A percentile compares a stretch with the other conserved stretches of the same genome.
Evolutionary conservation across 2,113 vertebrate species (phyloP).

Genomic region (Cavia aperea): DNA sequence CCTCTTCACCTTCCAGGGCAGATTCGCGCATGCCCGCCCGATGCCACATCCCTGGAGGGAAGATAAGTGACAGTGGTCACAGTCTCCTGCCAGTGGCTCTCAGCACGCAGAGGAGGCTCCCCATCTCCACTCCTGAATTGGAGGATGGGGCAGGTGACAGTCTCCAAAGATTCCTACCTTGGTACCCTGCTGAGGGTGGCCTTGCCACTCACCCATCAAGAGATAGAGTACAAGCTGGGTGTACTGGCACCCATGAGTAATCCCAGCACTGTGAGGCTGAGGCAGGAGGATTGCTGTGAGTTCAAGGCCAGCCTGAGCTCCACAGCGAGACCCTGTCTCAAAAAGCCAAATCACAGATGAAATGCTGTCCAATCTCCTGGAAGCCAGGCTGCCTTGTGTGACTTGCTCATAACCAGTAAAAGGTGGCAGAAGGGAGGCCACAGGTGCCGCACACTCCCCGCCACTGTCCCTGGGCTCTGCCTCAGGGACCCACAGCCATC

Average conservation of each 20-base stretch:
- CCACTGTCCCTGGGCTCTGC: neutral
- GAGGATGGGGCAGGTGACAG: neutral
- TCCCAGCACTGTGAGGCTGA: neutral
- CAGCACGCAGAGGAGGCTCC: too few species aligned
- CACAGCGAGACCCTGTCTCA: neutral
- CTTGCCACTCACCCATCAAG: neutral
- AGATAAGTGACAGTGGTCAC: too few species aligned
- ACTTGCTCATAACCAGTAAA: neutral
- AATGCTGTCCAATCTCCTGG: neutral
- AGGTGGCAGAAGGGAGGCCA: neutral
- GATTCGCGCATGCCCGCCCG: too few species aligned
- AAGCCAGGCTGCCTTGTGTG: neutral
- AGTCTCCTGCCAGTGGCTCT: too few species aligned
- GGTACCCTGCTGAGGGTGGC: neutral
- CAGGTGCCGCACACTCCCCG: neutral
- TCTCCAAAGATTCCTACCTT: neutral
- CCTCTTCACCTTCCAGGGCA: too few species aligned
- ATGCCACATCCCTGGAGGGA: too few species aligned
- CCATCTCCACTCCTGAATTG: neutral
- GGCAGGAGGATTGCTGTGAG: neutral
- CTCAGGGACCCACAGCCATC: neutral
- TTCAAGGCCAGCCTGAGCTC: neutral
- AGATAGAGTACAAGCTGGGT: neutral
- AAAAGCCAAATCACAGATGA: neutral
- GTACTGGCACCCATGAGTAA: neutral